Conservation (phyloP, 2,888 invertebrate species). For the Branchellion lobata region DNA sequence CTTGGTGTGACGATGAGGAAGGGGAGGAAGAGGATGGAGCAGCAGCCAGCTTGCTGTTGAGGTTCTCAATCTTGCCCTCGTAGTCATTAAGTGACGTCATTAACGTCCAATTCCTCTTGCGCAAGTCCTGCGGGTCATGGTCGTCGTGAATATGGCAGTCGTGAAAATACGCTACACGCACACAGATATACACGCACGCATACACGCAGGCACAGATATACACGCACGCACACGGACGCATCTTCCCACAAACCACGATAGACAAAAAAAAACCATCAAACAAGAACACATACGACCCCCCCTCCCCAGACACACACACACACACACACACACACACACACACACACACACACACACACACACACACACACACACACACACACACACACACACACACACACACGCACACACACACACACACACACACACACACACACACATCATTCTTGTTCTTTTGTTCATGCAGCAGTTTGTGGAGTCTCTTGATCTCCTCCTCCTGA, state of each 20-base stretch:
- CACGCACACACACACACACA: constrained; percentile 13
- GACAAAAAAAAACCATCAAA: no score
- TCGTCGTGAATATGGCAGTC: neutral
- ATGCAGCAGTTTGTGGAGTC: neutral
- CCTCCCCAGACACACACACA: neutral
- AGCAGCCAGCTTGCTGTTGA: neutral
- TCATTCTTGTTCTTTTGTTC: constrained; percentile 40
- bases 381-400: constrained; percentile 14
- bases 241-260: no score
- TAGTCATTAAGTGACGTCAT: constrained; percentile 13
- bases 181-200: neutral
- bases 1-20: neutral
- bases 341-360: constrained; percentile 14
- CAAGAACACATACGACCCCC: no score
- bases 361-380: constrained; percentile 8
- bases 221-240: constrained; percentile 18
- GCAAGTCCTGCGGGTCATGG: constrained; percentile 13
- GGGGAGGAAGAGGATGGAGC: neutral
- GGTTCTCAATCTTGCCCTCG: constrained; percentile 27
- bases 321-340: neutral
- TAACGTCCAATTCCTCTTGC: constrained; percentile 35
- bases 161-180: neutral
- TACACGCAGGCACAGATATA: no score
- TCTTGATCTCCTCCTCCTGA: constrained; percentile 37
- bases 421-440: constrained; percentile 2